Evolutionary conservation across 2,113 vertebrate genomes (phyloP).

Genomic region (Antechinus flavipes): DNA sequence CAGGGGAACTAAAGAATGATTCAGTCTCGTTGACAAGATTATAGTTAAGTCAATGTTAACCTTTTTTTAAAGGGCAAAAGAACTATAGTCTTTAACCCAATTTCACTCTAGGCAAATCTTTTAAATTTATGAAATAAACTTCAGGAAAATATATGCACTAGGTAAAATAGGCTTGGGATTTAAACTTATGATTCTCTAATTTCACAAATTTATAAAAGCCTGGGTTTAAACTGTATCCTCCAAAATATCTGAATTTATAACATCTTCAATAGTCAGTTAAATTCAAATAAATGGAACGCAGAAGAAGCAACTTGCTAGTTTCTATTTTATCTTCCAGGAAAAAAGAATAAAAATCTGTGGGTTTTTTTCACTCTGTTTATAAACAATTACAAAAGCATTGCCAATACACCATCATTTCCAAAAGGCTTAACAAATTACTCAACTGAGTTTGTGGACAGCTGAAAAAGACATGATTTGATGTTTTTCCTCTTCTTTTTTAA

Average conservation of each 20-base stretch:
- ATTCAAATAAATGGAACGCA: not conserved
- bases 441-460: conserved; percentile 46
- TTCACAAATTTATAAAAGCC: conserved; percentile 40
- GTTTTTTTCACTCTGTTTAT: not conserved
- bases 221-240: conserved; percentile 57
- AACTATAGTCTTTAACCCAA: conserved; percentile 54
- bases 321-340: not conserved
- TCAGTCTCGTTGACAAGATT: conserved; percentile 67
- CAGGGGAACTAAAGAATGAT: not conserved
- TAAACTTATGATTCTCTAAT: conserved; percentile 52
- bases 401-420: conserved; percentile 9
- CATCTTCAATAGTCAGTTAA: conserved; percentile 65
- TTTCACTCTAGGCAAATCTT: conserved; percentile 49
- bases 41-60: conserved; percentile 62
- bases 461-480: not conserved
- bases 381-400: conserved; percentile 26
- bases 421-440: conserved; percentile 35
- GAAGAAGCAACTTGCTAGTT: conserved; percentile 31
- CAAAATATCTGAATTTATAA: conserved; percentile 67
- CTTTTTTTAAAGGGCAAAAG: not conserved
- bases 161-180: not conserved
- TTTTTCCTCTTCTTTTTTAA: not conserved
- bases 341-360: conserved; percentile 41
- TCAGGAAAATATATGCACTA: conserved; percentile 15
- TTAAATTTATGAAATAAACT: conserved; percentile 65